Evolutionary conservation across 2,888 invertebrate species (phyloP).

Genomic region (Galeopsomyia nigrocyanea): DNA sequence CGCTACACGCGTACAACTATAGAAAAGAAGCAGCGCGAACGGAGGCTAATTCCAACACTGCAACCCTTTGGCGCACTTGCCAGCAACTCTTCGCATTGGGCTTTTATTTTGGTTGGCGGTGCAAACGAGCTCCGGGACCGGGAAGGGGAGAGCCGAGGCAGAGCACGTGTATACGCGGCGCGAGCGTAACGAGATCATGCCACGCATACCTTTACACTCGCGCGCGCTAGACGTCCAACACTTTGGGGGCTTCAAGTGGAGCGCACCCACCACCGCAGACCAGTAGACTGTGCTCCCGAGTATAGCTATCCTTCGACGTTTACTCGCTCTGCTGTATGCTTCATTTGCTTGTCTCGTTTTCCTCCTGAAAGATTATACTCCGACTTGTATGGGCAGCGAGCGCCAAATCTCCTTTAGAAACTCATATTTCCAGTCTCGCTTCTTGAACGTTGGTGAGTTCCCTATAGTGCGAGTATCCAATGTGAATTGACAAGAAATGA

Average conservation of each 20-base stretch:
- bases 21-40: no score
- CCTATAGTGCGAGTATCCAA: no score
- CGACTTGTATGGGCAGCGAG: constrained; percentile 1
- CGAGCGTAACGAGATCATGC: constrained; percentile 60
- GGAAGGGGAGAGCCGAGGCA: background rate
- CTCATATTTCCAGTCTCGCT: no score
- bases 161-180: constrained; percentile 28
- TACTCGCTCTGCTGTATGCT: no score
- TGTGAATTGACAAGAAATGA: no score
- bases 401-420: constrained; percentile 33
- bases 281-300: constrained; percentile 45
- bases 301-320: constrained; percentile 39
- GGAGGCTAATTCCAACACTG: no score
- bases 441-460: no score
- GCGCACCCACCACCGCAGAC: constrained; percentile 46
- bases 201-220: constrained; percentile 45
- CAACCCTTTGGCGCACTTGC: no score
- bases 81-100: no score
- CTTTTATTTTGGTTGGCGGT: background rate
- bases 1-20: no score
- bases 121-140: background rate
- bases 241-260: constrained; percentile 63
- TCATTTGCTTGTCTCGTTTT: constrained; percentile 18
- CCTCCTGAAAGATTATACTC: constrained; percentile 28
- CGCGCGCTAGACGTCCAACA: constrained; percentile 51